Evolutionary conservation across 2,888 invertebrate genomes (phyloP), one percentile per base, ranked within the genome.

Genomic region (Campoletis raptor): DNA sequence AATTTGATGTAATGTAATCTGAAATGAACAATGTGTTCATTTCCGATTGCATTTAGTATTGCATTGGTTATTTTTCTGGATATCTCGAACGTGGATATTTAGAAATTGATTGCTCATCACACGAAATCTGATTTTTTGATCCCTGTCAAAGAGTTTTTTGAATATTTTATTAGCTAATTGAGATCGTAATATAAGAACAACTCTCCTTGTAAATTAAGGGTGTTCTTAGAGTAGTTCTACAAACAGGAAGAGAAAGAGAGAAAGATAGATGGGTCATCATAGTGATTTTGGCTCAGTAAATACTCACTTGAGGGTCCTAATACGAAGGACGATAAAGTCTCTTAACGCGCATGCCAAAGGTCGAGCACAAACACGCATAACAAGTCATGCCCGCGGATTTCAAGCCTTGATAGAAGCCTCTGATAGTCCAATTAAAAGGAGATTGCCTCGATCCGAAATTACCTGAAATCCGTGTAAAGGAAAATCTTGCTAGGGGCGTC

Each of bases 391-490:
- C 77, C 89, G 78, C 81, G 81, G 81, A 69, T 85, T 79, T 86
- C 89, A 78, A 24, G 36, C 69, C 52, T 87, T 90, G 90, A 90
- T 91, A 89, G 91, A 87, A 88, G 89, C 89, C 88, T 70, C 78
- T 90, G 90, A 91, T 92, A 88, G 91, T 87, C 89, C 91, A 92
- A 92, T 92, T 92, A 91, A 92, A 92, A 90, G 90, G 90, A 88
- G 89, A 92, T 92, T 90, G 90, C 81, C 85, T 72, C 78, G 87
- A 89, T 88, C 88, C 89, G 89, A 88, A 90, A 87, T 90, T 87
- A 78, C 72, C 83, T 79, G 80, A 86, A 88, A 90, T 88, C 79
- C 70, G 80, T 61, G 86, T 67, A 82, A 77, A 88, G 87, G 87
- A 90, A 89, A 90, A 90, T 85, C 45, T 45, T 61, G 83, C 83